Conservation (phyloP, 1,140 invertebrate species). For the Akabosia matsudoensis region DNA sequence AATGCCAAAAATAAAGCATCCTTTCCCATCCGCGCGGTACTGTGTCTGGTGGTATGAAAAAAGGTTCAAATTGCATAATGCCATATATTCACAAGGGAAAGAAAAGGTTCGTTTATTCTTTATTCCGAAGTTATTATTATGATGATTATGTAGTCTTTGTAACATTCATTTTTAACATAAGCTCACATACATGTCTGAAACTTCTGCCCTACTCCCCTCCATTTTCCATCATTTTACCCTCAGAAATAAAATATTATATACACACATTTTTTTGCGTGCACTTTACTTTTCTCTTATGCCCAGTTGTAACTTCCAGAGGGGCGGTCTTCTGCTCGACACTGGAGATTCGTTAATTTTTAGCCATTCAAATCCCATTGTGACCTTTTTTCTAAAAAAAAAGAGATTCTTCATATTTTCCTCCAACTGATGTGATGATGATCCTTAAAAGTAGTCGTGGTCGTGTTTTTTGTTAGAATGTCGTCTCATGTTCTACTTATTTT, state of each 20-base stretch:
- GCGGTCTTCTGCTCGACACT: background rate
- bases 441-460: too few species aligned
- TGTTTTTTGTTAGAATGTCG: too few species aligned
- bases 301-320: too few species aligned
- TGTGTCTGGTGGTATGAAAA: background rate
- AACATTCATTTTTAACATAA: background rate
- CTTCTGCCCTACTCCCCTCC: background rate
- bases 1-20: background rate
- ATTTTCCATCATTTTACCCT: background rate
- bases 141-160: background rate
- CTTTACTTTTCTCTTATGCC: background rate
- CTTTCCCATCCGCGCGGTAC: background rate
- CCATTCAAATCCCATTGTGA: background rate
- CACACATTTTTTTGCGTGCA: background rate
- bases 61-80: background rate
- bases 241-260: background rate
- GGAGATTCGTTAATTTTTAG: background rate
- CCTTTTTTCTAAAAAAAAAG: background rate
- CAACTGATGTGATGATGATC: too few species aligned
- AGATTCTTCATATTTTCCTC: too few species aligned
- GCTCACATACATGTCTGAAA: background rate
- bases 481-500: too few species aligned
- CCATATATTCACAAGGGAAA: background rate
- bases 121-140: background rate
- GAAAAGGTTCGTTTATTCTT: background rate